phyloP scores from a whole-genome alignment of 2,888 invertebrate genomes.

The Idaea biselata region DNA sequence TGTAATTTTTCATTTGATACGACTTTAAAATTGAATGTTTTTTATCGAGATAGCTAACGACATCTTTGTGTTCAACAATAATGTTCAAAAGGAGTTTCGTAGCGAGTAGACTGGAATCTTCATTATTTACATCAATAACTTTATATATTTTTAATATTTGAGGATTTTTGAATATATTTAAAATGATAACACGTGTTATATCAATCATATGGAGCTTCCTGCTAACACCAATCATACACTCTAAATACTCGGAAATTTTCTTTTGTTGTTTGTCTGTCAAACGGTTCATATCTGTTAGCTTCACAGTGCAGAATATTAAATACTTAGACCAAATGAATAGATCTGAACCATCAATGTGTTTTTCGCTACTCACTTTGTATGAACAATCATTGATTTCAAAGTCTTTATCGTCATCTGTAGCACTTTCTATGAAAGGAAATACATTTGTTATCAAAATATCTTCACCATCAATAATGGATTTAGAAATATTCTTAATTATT shows the following conservation, averaged over 20 bases:
- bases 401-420: conserved; percentile 41
- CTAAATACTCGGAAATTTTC: conserved; percentile 52
- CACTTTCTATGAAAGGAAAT: conserved; percentile 51
- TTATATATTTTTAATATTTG: conserved; percentile 63
- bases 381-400: conserved; percentile 37
- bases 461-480: conserved; percentile 58
- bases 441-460: conserved; percentile 50
- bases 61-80: conserved; percentile 48
- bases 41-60: conserved; percentile 52
- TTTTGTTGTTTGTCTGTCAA: conserved; percentile 45
- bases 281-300: conserved; percentile 53
- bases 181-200: conserved; percentile 52
- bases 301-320: conserved; percentile 60
- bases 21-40: conserved; percentile 64
- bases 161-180: conserved; percentile 61
- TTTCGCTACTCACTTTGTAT: conserved; percentile 45
- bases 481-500: conserved; percentile 61
- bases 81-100: conserved; percentile 61
- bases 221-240: conserved; percentile 52
- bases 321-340: conserved; percentile 68
- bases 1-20: conserved; percentile 78
- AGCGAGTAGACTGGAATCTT: conserved; percentile 44
- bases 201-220: conserved; percentile 54
- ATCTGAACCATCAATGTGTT: conserved; percentile 52
- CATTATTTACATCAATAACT: conserved; percentile 56